A percentile compares a stretch with the other conserved stretches of the same genome.
Evolutionary conservation across 2,888 invertebrate species (phyloP).

Genomic region (Oscheius sp.): DNA sequence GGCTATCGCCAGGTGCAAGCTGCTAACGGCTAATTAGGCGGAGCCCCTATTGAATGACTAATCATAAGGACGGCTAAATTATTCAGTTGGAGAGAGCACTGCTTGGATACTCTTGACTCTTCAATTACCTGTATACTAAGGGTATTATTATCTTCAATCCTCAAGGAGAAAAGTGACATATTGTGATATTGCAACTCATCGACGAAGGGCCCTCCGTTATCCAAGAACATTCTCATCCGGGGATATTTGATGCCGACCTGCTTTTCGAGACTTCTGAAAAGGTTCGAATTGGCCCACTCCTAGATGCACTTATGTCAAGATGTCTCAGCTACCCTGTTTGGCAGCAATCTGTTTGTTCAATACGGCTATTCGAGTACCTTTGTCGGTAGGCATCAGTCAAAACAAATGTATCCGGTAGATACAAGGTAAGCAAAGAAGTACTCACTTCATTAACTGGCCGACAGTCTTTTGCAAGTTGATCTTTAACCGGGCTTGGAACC

Average conservation of each 20-base stretch:
- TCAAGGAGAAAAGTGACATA: slow-evolving; percentile 65
- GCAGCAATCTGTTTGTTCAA: slow-evolving; percentile 28
- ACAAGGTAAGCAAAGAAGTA: slow-evolving; percentile 41
- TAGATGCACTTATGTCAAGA: slow-evolving; percentile 18
- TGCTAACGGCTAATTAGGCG: slow-evolving; percentile 14
- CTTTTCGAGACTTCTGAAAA: slow-evolving; percentile 68
- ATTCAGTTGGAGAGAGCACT: slow-evolving; percentile 3
- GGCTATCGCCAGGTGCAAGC: slow-evolving; percentile 17
- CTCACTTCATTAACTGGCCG: slow-evolving; percentile 73
- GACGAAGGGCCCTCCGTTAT: slow-evolving; percentile 44
- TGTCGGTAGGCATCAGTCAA: slow-evolving; percentile 17
- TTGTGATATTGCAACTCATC: slow-evolving; percentile 49
- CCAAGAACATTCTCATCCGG: slow-evolving; percentile 47
- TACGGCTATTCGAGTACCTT: slow-evolving; percentile 29
- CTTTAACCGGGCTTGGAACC: slow-evolving; percentile 45
- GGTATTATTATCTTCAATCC: slow-evolving; percentile 72
- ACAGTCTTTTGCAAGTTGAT: slow-evolving; percentile 72
- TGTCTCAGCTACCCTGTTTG: slow-evolving; percentile 20
- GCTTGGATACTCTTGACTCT: not conserved
- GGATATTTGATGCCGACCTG: slow-evolving; percentile 53
- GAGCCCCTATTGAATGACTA: slow-evolving; percentile 29
- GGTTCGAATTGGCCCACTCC: not conserved
- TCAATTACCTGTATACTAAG: slow-evolving; percentile 62
- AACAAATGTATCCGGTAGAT: not conserved
- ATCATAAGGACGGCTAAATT: slow-evolving; percentile 19